Conservation (phyloP, 2,797 vertebrate genomes). For the Lepus oiostolus region DNA sequence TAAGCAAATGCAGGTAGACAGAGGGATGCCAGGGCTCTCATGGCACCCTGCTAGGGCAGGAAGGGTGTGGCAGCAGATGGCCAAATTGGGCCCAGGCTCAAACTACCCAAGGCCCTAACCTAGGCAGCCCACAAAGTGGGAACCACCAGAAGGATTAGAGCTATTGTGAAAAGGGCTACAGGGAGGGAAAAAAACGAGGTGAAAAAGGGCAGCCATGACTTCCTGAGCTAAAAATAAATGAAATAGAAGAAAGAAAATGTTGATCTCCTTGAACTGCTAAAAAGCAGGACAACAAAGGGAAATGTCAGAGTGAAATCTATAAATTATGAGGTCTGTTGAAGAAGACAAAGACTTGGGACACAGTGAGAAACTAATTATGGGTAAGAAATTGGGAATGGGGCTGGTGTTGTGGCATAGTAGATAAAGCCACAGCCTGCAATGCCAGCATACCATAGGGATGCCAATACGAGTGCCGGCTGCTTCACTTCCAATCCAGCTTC, state of each 20-base stretch:
- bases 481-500: too few species aligned
- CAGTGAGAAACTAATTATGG: not conserved
- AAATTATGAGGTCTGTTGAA: not conserved
- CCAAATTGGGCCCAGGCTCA: not conserved
- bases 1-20: not conserved
- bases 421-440: too few species aligned
- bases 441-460: too few species aligned
- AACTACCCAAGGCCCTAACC: not conserved
- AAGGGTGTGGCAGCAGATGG: not conserved
- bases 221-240: not conserved
- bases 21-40: not conserved
- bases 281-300: not conserved
- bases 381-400: not conserved
- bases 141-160: not conserved
- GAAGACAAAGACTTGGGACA: constrained; percentile 17
- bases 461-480: too few species aligned
- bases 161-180: not conserved
- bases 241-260: not conserved
- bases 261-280: not conserved
- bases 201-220: not conserved
- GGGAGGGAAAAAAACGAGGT: not conserved
- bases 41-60: not conserved
- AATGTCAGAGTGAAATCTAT: not conserved
- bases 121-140: not conserved
- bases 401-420: too few species aligned